A percentile compares a stretch with the other conserved stretches of the same genome.
phyloP scores from a whole-genome alignment of 2,888 invertebrate species.

The Sinopyrophorus schimmeli region DNA sequence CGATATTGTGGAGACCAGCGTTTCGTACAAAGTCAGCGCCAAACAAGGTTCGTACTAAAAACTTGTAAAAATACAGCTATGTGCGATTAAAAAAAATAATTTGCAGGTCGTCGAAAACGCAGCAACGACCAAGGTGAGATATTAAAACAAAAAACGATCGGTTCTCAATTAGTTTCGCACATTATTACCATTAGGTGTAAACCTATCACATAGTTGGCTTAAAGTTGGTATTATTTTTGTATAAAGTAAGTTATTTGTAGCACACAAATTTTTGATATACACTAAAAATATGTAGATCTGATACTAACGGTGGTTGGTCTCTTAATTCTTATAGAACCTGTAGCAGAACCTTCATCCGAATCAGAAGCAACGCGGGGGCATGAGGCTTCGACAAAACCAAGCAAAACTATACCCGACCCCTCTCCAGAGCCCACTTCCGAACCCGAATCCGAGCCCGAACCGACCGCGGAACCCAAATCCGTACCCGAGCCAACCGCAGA shows the following conservation, averaged over 20 bases:
- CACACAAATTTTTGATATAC: too few species aligned
- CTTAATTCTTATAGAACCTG: constrained; percentile 46
- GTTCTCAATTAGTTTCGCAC: constrained; percentile 12
- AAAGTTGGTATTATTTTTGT: too few species aligned
- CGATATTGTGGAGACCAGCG: constrained; percentile 77
- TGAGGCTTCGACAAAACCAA: constrained; percentile 8
- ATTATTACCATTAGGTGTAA: too few species aligned
- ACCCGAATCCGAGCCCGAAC: constrained; percentile 52
- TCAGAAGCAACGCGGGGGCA: constrained; percentile 32
- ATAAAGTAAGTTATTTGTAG: too few species aligned
- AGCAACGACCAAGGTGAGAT: constrained; percentile 29
- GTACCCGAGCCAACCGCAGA: constrained; percentile 48
- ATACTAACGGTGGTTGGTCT: constrained; percentile 47
- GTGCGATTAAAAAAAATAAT: constrained; percentile 2
- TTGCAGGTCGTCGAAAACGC: constrained; percentile 35
- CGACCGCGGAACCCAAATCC: constrained; percentile 54
- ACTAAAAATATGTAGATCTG: constrained; percentile 10
- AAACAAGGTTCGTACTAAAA: constrained; percentile 64
- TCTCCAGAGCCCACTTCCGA: constrained; percentile 53
- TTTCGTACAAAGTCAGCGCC: constrained; percentile 76
- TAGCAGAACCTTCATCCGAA: constrained; percentile 41
- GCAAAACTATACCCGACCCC: constrained; percentile 36
- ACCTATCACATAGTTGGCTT: too few species aligned
- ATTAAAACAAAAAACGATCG: not conserved
- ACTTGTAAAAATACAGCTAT: constrained; percentile 1